Base-by-base conservation (phyloP, 2,113 vertebrate species). In the Tetrax tetrax region DNA sequence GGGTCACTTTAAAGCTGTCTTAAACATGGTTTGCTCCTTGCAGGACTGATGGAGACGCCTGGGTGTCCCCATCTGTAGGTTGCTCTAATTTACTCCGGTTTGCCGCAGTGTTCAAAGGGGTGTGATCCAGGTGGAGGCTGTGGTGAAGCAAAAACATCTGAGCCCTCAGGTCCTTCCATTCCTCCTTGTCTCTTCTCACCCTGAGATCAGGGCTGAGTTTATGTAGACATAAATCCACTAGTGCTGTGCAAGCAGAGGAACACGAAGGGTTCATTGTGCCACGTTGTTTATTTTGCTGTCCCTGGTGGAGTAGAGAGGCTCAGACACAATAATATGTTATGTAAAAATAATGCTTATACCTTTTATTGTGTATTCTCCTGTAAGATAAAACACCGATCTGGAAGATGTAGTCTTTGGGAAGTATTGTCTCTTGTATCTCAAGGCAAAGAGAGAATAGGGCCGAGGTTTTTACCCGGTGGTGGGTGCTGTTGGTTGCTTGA, bases 381-480 rank as follows among this genome's bases (percentile, higher is more conserved):
- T 45, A 80, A 88, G 48, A 47, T 31, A 17, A 88, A 47, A 72
- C 16, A 31, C 4, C 10, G 13, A 60, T 12, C 14, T 45, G 14
- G 38, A 41, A 88, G 74, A 74, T 9, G 4, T 0, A 24, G 6
- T 21, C 38, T 38, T 64, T 57, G 20, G 20, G 35, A 43, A 61
- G 31, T 33, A 20, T 21, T 72, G 4, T 71, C 5, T 47, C 16
- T 70, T 48, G 5, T 3, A 18, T 38, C 24, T 65, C 48, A 53
- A 47, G 7, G 37, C 14, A 15, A 9, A 47, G 51, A 23, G 9
- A 74, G 31, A n/a, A 20, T 0, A 2, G 19, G 35, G 21, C 10
- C 2, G 3, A 72, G 61, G 24, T 12, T 66, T 50, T 6, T 68
- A 5, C 25, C n/a, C 15, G 60, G 22, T 45, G 21, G 37, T 35